These are phyloP conservation scores for Limnothrissa miodon DNA, from an alignment of 2,113 vertebrate genomes.

Conservation along the genomic window DNA sequence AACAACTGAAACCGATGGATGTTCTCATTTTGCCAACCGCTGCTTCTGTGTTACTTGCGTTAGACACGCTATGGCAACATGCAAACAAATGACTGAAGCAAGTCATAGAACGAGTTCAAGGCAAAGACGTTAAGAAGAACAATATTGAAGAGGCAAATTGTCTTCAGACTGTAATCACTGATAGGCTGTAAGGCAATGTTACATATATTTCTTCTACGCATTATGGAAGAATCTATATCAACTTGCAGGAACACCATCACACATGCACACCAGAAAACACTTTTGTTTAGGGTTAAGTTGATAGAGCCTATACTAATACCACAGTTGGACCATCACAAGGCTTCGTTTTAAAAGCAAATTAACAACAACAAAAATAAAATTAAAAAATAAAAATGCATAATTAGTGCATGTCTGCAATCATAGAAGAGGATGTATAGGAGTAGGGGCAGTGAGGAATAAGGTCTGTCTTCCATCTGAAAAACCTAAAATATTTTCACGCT, in stretches of 20 bases:
- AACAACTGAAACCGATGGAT: not conserved
- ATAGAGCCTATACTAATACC: not conserved
- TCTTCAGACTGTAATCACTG: slow-evolving; percentile 1
- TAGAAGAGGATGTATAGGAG: slow-evolving; percentile 41
- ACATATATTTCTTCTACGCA: not conserved
- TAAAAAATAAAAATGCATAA: slow-evolving; percentile 26
- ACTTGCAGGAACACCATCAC: not conserved
- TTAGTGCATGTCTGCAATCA: slow-evolving; percentile 17
- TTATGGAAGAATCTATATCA: slow-evolving; percentile 4
- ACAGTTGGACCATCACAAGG: slow-evolving; percentile 15
- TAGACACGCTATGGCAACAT: not conserved
- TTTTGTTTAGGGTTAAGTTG: not conserved
- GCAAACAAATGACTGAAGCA: not conserved
- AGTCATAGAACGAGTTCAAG: not conserved
- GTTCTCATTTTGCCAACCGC: not conserved
- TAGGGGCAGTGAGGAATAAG: slow-evolving; percentile 32
- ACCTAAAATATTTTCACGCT: slow-evolving; percentile 60
- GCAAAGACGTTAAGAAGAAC: not conserved
- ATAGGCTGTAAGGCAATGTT: slow-evolving; percentile 11
- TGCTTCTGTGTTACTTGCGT: not conserved
- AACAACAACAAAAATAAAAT: not conserved
- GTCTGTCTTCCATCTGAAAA: slow-evolving; percentile 53
- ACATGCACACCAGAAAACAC: not conserved
- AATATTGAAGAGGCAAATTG: not conserved
- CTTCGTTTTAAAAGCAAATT: not conserved